phyloP scores from a whole-genome alignment of 2,888 invertebrate species.

The Luperina testacea region DNA sequence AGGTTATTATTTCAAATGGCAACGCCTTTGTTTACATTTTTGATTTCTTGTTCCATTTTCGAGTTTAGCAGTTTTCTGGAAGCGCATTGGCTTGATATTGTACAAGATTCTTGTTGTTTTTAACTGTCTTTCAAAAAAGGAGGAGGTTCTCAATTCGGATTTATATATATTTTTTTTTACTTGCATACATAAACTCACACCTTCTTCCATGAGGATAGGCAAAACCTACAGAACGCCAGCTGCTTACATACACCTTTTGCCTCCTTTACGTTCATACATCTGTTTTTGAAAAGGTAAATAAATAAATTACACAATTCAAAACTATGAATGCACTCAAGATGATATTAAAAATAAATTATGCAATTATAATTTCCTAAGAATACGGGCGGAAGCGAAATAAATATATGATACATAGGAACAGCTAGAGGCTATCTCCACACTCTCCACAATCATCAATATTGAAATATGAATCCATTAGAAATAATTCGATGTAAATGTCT shows the following conservation, averaged over 20 bases:
- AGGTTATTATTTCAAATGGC: no score
- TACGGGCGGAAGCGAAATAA: background rate
- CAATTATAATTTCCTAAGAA: background rate
- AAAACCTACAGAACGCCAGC: no score
- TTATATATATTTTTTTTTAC: background rate
- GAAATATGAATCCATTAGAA: background rate
- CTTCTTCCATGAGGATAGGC: background rate
- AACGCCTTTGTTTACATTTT: no score
- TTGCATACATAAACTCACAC: background rate
- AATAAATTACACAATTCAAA: background rate
- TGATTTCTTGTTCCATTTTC: no score
- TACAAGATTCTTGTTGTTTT: background rate
- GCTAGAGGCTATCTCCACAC: background rate
- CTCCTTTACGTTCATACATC: background rate
- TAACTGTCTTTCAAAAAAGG: no score
- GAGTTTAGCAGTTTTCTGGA: background rate
- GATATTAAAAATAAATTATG: no score
- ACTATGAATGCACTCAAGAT: background rate
- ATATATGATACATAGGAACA: no score
- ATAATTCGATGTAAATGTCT: background rate
- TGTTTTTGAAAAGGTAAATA: background rate
- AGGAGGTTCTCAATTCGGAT: no score
- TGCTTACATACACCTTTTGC: background rate
- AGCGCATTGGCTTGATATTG: background rate
- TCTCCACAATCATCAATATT: background rate